Conservation (phyloP, 2,113 vertebrate species). For the Sphyrna mokarran region DNA sequence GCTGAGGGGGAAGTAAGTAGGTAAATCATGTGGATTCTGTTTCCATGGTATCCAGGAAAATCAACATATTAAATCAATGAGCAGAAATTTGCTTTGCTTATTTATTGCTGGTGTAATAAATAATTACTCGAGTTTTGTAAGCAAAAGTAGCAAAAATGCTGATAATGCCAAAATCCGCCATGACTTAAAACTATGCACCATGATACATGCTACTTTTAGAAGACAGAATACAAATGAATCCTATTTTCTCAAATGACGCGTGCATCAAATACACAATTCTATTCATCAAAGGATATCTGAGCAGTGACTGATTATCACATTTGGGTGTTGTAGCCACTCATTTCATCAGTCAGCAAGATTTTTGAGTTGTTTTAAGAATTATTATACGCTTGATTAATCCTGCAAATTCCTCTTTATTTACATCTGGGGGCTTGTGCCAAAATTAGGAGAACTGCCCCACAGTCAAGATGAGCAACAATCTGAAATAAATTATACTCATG, state of each 20-base stretch:
- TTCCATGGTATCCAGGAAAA: not conserved
- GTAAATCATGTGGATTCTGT: not conserved
- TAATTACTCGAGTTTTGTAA: not conserved
- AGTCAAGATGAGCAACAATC: not conserved
- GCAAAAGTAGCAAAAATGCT: not conserved
- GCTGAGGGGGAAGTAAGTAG: not conserved
- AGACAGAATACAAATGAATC: not conserved
- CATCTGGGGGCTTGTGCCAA: not conserved
- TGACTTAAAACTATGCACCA: not conserved
- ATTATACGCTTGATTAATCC: not conserved
- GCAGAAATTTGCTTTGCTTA: not conserved
- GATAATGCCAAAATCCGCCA: not conserved
- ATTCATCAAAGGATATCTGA: not conserved
- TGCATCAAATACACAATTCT: not conserved
- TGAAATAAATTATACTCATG: not conserved
- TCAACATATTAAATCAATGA: not conserved
- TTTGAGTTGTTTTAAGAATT: not conserved
- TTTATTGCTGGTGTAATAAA: not conserved
- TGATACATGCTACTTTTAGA: not conserved
- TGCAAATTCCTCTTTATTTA: not conserved
- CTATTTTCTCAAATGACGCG: not conserved
- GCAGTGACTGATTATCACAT: not conserved
- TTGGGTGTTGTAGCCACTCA: not conserved
- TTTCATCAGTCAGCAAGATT: not conserved
- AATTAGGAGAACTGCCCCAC: not conserved